A percentile compares a stretch with the other conserved stretches of the same genome.
Evolutionary conservation across 2,888 invertebrate genomes (phyloP).

Genomic region (Lepetodrilus schrolli): DNA sequence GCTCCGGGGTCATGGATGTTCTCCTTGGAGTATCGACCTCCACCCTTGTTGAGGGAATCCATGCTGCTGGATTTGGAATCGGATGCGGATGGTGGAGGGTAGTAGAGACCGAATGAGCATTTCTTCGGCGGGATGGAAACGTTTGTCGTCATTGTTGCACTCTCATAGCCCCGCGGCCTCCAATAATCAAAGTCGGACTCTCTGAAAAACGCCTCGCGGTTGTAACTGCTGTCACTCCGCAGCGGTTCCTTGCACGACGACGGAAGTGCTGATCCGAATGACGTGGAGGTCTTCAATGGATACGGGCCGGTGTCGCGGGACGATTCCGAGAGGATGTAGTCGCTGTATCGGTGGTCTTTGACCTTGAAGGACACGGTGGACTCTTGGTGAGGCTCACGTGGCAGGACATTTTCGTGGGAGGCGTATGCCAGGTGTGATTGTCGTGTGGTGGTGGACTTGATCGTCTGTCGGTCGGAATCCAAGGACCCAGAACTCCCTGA

Average conservation of each 20-base stretch:
- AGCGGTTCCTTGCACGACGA: constrained; percentile 8
- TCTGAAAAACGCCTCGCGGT: constrained; percentile 10
- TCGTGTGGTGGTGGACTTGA: not conserved
- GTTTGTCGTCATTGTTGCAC: constrained; percentile 23
- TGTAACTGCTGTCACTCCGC: constrained; percentile 21
- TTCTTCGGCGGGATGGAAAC: constrained; percentile 40
- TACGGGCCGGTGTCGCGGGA: not conserved
- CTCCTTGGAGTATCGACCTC: constrained; percentile 24
- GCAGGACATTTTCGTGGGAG: not conserved
- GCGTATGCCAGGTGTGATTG: not conserved
- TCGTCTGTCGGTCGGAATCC: constrained; percentile 24
- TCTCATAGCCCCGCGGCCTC: constrained; percentile 2
- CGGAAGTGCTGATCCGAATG: not conserved
- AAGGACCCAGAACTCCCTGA: constrained; percentile 34
- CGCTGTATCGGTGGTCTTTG: not conserved
- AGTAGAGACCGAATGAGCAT: constrained; percentile 66
- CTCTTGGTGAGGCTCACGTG: not conserved
- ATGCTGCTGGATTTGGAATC: constrained; percentile 47
- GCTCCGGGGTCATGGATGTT: not conserved
- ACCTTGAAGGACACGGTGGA: constrained; percentile 3
- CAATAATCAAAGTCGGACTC: constrained; percentile 26
- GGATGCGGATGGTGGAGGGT: constrained; percentile 49
- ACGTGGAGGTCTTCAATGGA: not conserved
- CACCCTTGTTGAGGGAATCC: constrained; percentile 47
- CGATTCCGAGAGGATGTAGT: not conserved